Conservation (phyloP, 2,888 invertebrate genomes). For the Pristionchus mayeri region DNA sequence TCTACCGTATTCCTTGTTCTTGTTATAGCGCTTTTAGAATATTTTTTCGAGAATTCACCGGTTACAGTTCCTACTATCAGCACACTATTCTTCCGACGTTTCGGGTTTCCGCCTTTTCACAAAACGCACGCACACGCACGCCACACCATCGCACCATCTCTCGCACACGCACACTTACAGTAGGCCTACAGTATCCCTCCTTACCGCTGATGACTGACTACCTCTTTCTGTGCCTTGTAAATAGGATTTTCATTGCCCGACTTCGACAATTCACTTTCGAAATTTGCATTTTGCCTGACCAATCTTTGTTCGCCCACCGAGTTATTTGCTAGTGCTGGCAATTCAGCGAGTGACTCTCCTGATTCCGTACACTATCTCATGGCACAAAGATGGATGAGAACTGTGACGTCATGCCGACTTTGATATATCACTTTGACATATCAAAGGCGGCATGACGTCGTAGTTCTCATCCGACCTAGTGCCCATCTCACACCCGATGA, state of each 20-base stretch:
- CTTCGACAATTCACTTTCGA: not conserved
- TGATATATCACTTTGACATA: too few species aligned
- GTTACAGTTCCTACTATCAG: not conserved
- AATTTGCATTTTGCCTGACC: too few species aligned
- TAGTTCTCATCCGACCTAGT: too few species aligned
- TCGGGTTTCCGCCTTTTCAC: not conserved
- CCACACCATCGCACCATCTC: too few species aligned
- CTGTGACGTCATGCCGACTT: too few species aligned
- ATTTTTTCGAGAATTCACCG: not conserved
- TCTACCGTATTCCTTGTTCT: not conserved
- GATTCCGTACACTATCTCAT: too few species aligned
- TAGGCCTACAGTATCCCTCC: not conserved
- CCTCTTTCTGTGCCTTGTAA: constrained; percentile 31
- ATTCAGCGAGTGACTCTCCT: too few species aligned
- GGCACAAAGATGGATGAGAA: too few species aligned
- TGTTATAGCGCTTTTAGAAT: not conserved
- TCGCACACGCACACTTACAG: not conserved
- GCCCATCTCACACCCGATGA: too few species aligned
- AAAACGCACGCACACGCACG: not conserved
- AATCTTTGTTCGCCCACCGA: too few species aligned
- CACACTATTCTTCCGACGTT: not conserved
- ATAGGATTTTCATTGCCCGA: constrained; percentile 11
- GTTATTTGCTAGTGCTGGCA: too few species aligned
- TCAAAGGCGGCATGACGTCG: too few species aligned
- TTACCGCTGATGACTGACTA: not conserved